Conservation (phyloP, 1,140 invertebrate species). For the Drosophila rufa region DNA sequence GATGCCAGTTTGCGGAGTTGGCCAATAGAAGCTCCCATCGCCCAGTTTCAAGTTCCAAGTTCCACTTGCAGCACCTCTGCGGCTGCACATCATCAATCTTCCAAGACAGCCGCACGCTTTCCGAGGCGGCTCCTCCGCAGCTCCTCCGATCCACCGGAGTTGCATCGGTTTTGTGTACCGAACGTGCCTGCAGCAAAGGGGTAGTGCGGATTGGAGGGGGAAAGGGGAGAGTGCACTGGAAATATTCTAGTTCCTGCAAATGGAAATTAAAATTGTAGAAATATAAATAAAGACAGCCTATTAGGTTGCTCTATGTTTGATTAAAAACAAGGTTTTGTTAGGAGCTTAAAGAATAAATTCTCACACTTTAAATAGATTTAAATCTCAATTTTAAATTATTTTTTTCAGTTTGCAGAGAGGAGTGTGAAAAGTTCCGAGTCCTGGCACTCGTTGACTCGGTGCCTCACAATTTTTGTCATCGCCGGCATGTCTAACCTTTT, state of each 20-base stretch:
- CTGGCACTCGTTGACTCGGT: conserved; percentile 37
- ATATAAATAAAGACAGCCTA: no score
- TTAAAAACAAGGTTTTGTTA: background rate
- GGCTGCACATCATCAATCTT: conserved; percentile 82
- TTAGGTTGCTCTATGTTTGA: no score
- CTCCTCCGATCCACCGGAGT: conserved; percentile 18
- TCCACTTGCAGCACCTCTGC: conserved; percentile 54
- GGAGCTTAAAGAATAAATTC: background rate
- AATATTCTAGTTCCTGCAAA: background rate
- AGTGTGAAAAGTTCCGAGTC: conserved; percentile 15
- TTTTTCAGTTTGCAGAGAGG: background rate
- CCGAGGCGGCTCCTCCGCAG: conserved; percentile 10
- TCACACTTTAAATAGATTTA: no score
- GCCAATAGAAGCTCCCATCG: conserved; percentile 24
- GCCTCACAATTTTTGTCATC: conserved; percentile 73
- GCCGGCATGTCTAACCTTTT: conserved; percentile 65
- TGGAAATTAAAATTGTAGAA: no score
- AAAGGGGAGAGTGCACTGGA: background rate
- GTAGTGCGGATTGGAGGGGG: background rate
- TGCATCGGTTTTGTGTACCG: conserved; percentile 77
- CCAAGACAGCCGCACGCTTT: conserved; percentile 69
- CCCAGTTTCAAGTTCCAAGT: background rate
- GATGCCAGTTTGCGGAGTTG: conserved; percentile 55
- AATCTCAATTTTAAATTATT: background rate
- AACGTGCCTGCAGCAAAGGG: conserved; percentile 57